Base-by-base conservation (phyloP, 2,113 vertebrate genomes). In the Petroica traversi region DNA sequence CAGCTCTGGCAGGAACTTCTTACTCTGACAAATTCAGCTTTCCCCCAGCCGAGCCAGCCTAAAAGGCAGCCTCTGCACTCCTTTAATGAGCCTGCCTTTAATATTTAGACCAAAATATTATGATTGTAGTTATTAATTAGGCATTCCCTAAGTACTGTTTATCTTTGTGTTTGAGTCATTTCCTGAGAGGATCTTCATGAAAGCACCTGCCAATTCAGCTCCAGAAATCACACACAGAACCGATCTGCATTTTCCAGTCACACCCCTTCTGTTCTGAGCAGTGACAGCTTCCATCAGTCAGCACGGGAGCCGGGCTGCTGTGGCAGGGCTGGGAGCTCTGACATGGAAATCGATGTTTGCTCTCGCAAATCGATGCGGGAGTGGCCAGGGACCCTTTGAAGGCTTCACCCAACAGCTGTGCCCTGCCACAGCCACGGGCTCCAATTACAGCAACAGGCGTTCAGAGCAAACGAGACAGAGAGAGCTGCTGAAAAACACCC, bases 61-160 rank as follows among this genome's bases (percentile, higher is more conserved):
- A 26, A 81, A 69, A 45, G 51, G 1, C 43, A 71, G 22, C 40
- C 57, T 76, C 73, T 74, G 36, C 26, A 3, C 20, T 77, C 78
- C 52, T 55, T 74, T 88, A 86, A 33, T 31, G 62, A 89, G 74
- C n/a, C 22, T 85, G 16, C 54, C 58, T 57, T 78, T 64, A 91
- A 67, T 72, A 85, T 58, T 78, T 64, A 88, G 57, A 79, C 58
- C 31, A 55, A 95, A 89, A 93, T 82, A 79, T 72, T 85, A 41
- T 82, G 82, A 88, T 29, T 68, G 67, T 19, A 51, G 52, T 76
- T 79, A 68, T 88, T 89, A 82, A 94, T 77, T 48, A 87, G 74
- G 41, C 66, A 48, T 57, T 91, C 85, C 88, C 88, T 38, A 31
- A 81, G 89, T 22, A 45, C 43, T 79, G 74, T 63, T 91, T 84